Evolutionary conservation across 2,113 vertebrate species (phyloP).

Genomic region (Edolisoma coerulescens): DNA sequence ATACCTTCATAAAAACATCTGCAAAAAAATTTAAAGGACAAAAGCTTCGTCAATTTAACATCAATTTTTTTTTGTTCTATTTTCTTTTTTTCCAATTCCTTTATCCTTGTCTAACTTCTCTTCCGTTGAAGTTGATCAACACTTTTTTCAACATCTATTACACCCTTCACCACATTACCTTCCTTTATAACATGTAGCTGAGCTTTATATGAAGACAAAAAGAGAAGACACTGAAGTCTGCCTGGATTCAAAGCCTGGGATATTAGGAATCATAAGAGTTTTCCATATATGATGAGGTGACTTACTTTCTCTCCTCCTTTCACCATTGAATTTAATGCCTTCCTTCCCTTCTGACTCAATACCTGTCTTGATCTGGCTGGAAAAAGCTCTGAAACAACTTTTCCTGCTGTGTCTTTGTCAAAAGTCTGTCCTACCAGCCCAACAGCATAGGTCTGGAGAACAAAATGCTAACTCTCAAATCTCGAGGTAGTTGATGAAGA

Average conservation of each 20-base stretch:
- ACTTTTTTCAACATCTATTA: background rate
- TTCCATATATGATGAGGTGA: background rate
- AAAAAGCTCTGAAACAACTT: background rate
- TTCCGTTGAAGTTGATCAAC: background rate
- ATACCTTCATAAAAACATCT: background rate
- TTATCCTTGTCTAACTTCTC: background rate
- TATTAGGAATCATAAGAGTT: background rate
- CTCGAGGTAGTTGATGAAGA: background rate
- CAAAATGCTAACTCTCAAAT: background rate
- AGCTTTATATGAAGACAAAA: background rate
- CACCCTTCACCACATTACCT: background rate
- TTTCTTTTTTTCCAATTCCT: background rate
- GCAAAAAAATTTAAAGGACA: background rate
- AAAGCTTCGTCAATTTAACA: background rate
- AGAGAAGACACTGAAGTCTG: background rate
- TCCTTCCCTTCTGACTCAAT: background rate
- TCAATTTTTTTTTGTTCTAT: background rate
- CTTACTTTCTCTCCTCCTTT: background rate
- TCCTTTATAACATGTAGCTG: background rate
- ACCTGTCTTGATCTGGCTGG: background rate
- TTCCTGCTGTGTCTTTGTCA: background rate
- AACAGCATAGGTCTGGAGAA: background rate
- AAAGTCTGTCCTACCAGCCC: background rate
- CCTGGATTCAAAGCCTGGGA: background rate
- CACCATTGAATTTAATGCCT: background rate